Evolutionary conservation across 2,888 invertebrate genomes (phyloP), one percentile per base, ranked within the genome.

Genomic region (Xanthia togata): DNA sequence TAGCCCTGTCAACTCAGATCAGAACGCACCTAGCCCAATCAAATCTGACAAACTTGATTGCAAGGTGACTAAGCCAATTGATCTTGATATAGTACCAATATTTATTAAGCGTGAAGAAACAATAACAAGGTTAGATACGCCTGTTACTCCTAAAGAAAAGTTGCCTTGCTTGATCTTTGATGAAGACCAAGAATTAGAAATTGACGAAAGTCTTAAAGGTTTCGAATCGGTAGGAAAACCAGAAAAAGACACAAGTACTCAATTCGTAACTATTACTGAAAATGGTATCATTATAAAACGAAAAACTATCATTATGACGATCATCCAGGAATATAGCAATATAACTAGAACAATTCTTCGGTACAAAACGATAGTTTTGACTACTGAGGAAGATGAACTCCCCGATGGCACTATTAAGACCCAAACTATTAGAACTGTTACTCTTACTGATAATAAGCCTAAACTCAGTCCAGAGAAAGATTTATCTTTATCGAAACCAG

Each of bases 351-450:
- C 83, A 38, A 76, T 76, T 20, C 23, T 38, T 5, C 64, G 57
- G 26, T 87, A 85, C 44, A 87, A 87, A 71, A 84, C 83, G 44
- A 74, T 78, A 14, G 64, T 81, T 72, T 70, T 87, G 44, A 83
- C 77, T 20, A 68, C 80, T 26, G 88, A 89, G 75, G 87, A 89
- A 65, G 82, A 81, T 74, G 83, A 89, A 57, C 53, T 70, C 31
- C 73, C 83, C n/a, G 83, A 86, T 71, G 85, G 87, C 4, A 79
- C 41, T 26, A 80, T 71, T 70, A 67, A 67, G n/a, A 79, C 71
- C n/a, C 80, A 76, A 70, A 76, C 75, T 23, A 63, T 60, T 38
- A 84, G 84, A 76, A 76, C 75, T 31, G 77, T 87, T 11, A 71
- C 77, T 35, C 68, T 86, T 20, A n/a, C 47, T 11, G 47, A 86